Conservation (phyloP, 2,888 invertebrate genomes). For the Lasioglossum figueresi region DNA sequence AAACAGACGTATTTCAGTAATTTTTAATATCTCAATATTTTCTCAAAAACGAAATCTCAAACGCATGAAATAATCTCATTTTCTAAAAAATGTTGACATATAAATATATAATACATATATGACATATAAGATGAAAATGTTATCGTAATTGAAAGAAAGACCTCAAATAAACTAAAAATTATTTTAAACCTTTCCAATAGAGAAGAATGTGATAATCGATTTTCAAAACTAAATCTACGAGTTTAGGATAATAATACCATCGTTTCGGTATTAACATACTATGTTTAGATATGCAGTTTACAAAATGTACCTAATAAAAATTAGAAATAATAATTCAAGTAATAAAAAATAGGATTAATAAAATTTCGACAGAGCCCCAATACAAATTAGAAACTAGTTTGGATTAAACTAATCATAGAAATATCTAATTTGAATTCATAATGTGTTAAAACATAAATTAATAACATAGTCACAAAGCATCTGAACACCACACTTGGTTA, state of each 20-base stretch:
- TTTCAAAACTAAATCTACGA: too few relatives aligned
- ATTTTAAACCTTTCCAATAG: too few relatives aligned
- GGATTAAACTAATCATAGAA: not conserved
- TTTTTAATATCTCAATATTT: not conserved
- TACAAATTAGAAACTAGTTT: not conserved
- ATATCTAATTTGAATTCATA: not conserved
- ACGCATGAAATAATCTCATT: not conserved
- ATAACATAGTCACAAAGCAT: not conserved
- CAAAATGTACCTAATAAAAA: not conserved
- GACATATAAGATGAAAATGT: too few relatives aligned
- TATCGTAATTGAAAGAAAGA: too few relatives aligned
- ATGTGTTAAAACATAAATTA: not conserved
- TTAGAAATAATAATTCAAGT: not conserved
- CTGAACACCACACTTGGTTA: not conserved
- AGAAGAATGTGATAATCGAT: too few relatives aligned
- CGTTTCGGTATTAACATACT: too few relatives aligned
- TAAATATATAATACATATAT: too few relatives aligned
- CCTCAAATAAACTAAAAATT: too few relatives aligned
- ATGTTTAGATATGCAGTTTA: too few relatives aligned
- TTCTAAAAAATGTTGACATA: not conserved
- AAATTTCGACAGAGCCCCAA: not conserved
- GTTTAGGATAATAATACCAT: too few relatives aligned
- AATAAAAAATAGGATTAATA: not conserved
- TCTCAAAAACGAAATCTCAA: not conserved
- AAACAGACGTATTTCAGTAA: not conserved